Evolutionary conservation across 35 echinoderm and acorn worm species (phyloP).

Genomic region (Ophioderma brevispina): DNA sequence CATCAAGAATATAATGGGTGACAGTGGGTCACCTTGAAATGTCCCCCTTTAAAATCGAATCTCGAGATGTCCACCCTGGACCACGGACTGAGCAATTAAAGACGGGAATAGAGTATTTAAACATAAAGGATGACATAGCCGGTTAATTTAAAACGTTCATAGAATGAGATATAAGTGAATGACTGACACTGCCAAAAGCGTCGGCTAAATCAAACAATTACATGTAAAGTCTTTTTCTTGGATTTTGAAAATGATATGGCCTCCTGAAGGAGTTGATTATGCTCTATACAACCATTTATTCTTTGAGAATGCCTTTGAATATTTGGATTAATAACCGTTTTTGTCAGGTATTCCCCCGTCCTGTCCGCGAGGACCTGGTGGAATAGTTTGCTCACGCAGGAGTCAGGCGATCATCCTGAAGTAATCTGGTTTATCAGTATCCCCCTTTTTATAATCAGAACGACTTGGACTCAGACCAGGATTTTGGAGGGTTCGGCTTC

Average conservation of each 20-base stretch:
- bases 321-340: background rate
- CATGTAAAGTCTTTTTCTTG: conserved; percentile 16
- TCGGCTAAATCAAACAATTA: conserved; percentile 43
- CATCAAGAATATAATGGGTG: conserved; percentile 37
- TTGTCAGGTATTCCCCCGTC: conserved; percentile 10
- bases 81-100: background rate
- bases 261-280: conserved; percentile 21
- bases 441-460: conserved; percentile 7
- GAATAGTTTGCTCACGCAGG: conserved; percentile 15
- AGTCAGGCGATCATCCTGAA: conserved; percentile 18
- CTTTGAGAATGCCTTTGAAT: conserved; percentile 16
- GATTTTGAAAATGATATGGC: background rate
- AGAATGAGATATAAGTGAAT: conserved; percentile 5
- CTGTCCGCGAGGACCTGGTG: conserved; percentile 37
- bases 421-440: background rate
- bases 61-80: background rate
- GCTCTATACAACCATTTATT: conserved; percentile 32
- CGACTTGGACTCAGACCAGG: conserved; percentile 3
- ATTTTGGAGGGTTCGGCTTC: background rate
- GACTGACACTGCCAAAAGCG: conserved; percentile 29
- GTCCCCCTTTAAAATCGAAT: conserved; percentile 13
- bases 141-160: background rate
- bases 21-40: conserved; percentile 40
- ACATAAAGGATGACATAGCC: background rate
- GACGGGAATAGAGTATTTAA: conserved; percentile 15